Evolutionary conservation across 2,113 vertebrate genomes (phyloP), one percentile per base, ranked within the genome.

Genomic region (Martes martes): DNA sequence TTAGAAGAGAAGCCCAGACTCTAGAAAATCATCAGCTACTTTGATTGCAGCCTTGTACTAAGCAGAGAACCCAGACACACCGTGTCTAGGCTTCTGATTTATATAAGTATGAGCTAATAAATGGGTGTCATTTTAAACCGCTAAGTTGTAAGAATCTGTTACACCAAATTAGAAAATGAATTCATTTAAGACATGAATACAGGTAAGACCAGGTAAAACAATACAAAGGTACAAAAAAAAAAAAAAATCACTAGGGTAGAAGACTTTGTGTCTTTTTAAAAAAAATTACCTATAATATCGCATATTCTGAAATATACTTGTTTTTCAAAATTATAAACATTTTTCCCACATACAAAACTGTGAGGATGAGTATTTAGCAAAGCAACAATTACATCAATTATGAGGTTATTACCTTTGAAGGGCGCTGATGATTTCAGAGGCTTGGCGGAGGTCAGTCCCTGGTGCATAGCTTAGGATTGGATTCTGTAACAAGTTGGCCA

Each of bases 401-500:
- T 8, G 87, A 67, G 83, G 45, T 55, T 26, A 78, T 47, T 55
- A 59, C 89, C 47, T 95, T 26, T 86, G 15, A 85, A 94, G 21
- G 47, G 39, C 18, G 39, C 13, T 42, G 45, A 14, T 76, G 39
- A 86, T 69, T 92, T 84, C 47, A 78, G 50, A 69, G 42, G 11
- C 21, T 76, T 31, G 57, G 57, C 24, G 80, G 67, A 92, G 26
- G 61, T 26, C 78, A 97, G 6, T 71, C 86, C 55, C 61, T 76
- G 71, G 15, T 50, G 79, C 88, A 59, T 39, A 94, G 39, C 2
- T 97, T 45, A 86, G 4, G 82, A 50, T 6, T 80, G 4, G 39
- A 74, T 94, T 98, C 91, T 96, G 52, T 61, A 98, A 96, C 42
- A 94, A 67, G 7, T 85, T 97, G 95, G 76, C 78, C 61, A 92